Evolutionary conservation across 2,113 vertebrate genomes (phyloP).

Genomic region (Cynoglossus semilaevis): DNA sequence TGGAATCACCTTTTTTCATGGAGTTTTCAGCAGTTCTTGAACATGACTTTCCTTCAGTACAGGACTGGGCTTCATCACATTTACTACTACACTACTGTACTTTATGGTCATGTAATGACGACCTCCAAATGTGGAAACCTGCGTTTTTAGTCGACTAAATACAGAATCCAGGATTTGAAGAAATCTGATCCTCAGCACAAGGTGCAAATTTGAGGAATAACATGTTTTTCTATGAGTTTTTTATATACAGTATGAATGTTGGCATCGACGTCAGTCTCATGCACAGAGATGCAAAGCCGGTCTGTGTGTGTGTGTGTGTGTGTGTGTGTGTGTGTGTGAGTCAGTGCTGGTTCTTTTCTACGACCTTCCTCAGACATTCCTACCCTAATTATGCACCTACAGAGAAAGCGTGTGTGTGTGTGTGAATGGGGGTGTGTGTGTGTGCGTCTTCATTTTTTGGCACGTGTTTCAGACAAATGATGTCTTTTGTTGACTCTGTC

Average conservation of each 20-base stretch:
- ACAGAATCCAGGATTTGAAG: not conserved
- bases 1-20: too few relatives aligned
- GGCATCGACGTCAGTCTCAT: not conserved
- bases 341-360: constrained; percentile 36
- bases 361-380: constrained; percentile 39
- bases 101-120: constrained; percentile 15
- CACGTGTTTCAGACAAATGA: constrained; percentile 24
- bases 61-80: not conserved
- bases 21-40: too few relatives aligned
- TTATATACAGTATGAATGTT: not conserved
- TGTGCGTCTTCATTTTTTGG: constrained; percentile 29
- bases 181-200: not conserved
- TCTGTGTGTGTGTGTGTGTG: constrained; percentile 1
- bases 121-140: constrained; percentile 8
- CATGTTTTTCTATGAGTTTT: not conserved
- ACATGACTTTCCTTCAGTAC: too few relatives aligned
- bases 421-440: too few relatives aligned
- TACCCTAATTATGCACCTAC: constrained; percentile 44
- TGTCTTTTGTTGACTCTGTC: constrained; percentile 32
- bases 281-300: constrained; percentile 41
- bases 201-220: constrained; percentile 2
- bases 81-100: not conserved
- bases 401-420: constrained; percentile 21
- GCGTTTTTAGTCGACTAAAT: not conserved
- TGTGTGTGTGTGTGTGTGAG: constrained; percentile 23